These are phyloP conservation scores for Dicyrtoma fusca DNA, from an alignment of 2,888 invertebrate species.

Conservation along the genomic window DNA sequence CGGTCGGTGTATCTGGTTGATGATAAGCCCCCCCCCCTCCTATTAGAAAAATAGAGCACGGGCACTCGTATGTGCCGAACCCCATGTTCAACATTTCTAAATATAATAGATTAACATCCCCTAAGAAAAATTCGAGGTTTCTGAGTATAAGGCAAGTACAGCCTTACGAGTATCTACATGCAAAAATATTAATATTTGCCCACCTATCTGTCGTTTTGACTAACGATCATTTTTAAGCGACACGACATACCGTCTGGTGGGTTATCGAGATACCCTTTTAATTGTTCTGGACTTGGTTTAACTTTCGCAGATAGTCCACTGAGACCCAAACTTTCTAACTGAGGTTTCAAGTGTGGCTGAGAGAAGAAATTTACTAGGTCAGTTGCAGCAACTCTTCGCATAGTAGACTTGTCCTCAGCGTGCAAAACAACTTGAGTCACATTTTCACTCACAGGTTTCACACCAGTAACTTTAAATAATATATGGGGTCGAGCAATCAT, in stretches of 20 bases:
- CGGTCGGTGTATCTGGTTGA: too few species aligned
- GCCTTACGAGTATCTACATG: too few species aligned
- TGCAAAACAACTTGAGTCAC: conserved; percentile 77
- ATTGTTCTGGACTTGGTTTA: conserved; percentile 74
- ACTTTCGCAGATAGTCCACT: conserved; percentile 73
- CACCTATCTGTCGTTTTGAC: too few species aligned
- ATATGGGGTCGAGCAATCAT: conserved; percentile 84
- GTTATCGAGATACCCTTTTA: conserved; percentile 85
- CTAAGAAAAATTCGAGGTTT: too few species aligned
- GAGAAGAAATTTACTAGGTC: conserved; percentile 72
- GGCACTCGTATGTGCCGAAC: too few species aligned
- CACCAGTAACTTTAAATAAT: conserved; percentile 74
- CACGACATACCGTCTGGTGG: conserved; percentile 76
- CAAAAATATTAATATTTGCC: too few species aligned
- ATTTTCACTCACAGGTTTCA: conserved; percentile 76
- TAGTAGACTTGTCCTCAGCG: conserved; percentile 61
- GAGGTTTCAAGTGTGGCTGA: conserved; percentile 71
- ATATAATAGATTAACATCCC: too few species aligned
- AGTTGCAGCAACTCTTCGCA: conserved; percentile 71
- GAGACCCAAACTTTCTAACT: conserved; percentile 74
- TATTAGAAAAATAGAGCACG: too few species aligned
- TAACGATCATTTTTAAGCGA: too few species aligned
- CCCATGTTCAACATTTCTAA: too few species aligned
- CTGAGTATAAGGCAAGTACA: too few species aligned
- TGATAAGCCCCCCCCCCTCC: too few species aligned